Conservation (phyloP, 2,888 invertebrate species). For the Cyrtodaria siliqua region DNA sequence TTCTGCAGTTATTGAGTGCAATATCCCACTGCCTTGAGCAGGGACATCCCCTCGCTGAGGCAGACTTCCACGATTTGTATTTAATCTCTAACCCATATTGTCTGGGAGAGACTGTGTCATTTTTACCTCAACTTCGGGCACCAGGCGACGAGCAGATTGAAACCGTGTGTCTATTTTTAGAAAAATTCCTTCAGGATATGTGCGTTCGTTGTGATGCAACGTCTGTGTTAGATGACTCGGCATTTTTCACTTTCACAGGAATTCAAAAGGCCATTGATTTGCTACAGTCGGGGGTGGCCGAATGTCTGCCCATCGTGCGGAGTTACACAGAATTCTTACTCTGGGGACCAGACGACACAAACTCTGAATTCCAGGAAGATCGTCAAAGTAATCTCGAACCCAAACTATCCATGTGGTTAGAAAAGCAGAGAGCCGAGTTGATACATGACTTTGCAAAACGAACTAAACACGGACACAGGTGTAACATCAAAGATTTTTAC, state of each 20-base stretch:
- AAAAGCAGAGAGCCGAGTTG: slow-evolving; percentile 72
- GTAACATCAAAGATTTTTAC: slow-evolving; percentile 77
- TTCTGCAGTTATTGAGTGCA: slow-evolving; percentile 78
- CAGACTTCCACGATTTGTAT: slow-evolving; percentile 77
- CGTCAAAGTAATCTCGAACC: slow-evolving; percentile 72
- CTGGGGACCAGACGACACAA: slow-evolving; percentile 76
- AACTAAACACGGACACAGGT: slow-evolving; percentile 62
- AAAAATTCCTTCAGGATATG: slow-evolving; percentile 72
- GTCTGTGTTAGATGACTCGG: slow-evolving; percentile 59
- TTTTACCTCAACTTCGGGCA: slow-evolving; percentile 77
- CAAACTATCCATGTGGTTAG: slow-evolving; percentile 79
- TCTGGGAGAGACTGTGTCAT: slow-evolving; percentile 72
- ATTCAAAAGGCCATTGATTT: slow-evolving; percentile 71
- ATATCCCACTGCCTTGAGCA: slow-evolving; percentile 81
- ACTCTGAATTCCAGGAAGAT: slow-evolving; percentile 55
- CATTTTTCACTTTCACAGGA: slow-evolving; percentile 60
- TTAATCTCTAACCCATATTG: slow-evolving; percentile 73
- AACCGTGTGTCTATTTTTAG: slow-evolving; percentile 76
- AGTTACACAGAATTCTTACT: slow-evolving; percentile 78
- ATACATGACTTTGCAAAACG: slow-evolving; percentile 75
- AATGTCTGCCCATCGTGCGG: slow-evolving; percentile 77
- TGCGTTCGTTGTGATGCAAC: slow-evolving; percentile 58
- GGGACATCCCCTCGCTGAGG: slow-evolving; percentile 77
- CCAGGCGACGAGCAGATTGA: slow-evolving; percentile 78
- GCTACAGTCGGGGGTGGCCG: slow-evolving; percentile 71